A percentile compares a stretch with the other conserved stretches of the same genome.
Evolutionary conservation across 2,888 invertebrate genomes (phyloP).

Genomic region (Athalia circularis): DNA sequence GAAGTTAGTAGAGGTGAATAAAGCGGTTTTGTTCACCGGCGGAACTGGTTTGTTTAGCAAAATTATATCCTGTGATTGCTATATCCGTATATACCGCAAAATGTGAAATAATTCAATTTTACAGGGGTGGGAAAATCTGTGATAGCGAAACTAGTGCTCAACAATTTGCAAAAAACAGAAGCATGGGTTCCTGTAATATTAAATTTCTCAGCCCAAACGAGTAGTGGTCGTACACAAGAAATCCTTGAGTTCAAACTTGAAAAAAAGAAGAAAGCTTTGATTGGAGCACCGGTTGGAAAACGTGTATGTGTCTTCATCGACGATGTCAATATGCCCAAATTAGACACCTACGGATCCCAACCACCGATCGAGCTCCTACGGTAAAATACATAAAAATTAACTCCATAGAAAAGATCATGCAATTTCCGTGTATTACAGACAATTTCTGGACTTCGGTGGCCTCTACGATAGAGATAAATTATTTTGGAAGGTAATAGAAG

Average conservation of each 20-base stretch:
- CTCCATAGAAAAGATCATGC: not conserved
- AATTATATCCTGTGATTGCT: not conserved
- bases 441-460: slow-evolving; percentile 86
- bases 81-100: not conserved
- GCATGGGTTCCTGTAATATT: slow-evolving; percentile 85
- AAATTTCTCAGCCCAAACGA: slow-evolving; percentile 95
- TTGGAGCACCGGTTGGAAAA: slow-evolving; percentile 90
- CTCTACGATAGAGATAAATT: slow-evolving; percentile 91
- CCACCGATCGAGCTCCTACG: slow-evolving; percentile 93
- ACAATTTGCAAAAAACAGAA: slow-evolving; percentile 78
- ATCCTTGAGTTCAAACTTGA: slow-evolving; percentile 91
- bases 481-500: slow-evolving; percentile 91
- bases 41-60: slow-evolving; percentile 79
- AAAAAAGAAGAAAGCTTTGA: slow-evolving; percentile 85
- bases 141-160: slow-evolving; percentile 85
- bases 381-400: slow-evolving; percentile 68
- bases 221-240: slow-evolving; percentile 88
- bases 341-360: slow-evolving; percentile 92
- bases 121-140: slow-evolving; percentile 93
- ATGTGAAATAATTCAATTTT: slow-evolving; percentile 47
- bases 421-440: slow-evolving; percentile 73
- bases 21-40: slow-evolving; percentile 93
- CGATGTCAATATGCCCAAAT: slow-evolving; percentile 93
- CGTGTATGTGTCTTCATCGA: slow-evolving; percentile 91
- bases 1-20: slow-evolving; percentile 82